Evolutionary conservation across 1,140 invertebrate species (phyloP).

Genomic region (Scaptomyza graminum): DNA sequence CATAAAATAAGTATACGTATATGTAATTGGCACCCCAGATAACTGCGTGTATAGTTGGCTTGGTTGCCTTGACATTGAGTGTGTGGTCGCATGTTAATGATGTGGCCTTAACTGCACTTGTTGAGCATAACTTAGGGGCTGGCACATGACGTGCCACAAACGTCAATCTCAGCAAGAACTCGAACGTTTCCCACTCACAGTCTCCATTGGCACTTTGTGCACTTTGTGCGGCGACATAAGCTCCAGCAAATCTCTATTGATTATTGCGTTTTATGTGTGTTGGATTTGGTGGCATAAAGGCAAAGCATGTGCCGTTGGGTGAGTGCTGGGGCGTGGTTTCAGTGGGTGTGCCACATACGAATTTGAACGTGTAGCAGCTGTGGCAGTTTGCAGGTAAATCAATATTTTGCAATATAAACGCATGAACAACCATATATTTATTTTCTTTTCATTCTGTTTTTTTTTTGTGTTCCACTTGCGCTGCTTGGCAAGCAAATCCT

Average conservation of each 20-base stretch:
- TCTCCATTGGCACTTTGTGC: conserved; percentile 15
- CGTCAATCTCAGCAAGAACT: conserved; percentile 24
- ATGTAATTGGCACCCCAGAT: conserved; percentile 4
- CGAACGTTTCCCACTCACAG: conserved; percentile 18
- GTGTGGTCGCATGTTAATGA: conserved; percentile 67
- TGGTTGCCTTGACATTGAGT: conserved; percentile 63
- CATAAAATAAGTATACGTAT: neutral
- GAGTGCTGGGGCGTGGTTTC: neutral
- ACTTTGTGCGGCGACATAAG: conserved; percentile 30
- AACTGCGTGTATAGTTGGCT: conserved; percentile 8
- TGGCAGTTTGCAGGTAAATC: conserved; percentile 79
- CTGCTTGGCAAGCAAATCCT: conserved; percentile 32
- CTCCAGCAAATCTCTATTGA: conserved; percentile 70
- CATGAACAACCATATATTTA: conserved; percentile 57
- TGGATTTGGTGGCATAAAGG: conserved; percentile 53
- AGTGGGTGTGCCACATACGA: conserved; percentile 13
- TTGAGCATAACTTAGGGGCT: conserved; percentile 51
- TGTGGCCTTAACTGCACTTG: conserved; percentile 76
- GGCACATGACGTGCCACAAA: conserved; percentile 24
- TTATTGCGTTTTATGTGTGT: conserved; percentile 71
- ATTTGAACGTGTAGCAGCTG: conserved; percentile 58
- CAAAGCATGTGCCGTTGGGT: conserved; percentile 3
- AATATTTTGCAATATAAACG: conserved; percentile 80
- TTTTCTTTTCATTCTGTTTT: conserved; percentile 16
- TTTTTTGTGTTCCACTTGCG: conserved; percentile 3